Conservation (phyloP, 2,888 invertebrate genomes). For the Apantesis nais region DNA sequence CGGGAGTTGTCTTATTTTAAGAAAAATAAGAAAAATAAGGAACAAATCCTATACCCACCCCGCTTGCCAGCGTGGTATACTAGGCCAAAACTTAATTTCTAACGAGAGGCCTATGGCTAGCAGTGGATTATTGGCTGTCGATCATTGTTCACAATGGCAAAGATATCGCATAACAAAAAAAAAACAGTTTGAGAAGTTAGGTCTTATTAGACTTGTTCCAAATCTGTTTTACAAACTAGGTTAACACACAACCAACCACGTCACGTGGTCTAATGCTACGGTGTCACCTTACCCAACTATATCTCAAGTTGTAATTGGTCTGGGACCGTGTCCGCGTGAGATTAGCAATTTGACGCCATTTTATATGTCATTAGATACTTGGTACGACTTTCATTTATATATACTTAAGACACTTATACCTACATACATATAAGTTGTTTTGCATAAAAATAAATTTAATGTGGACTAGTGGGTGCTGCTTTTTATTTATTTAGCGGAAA, state of each 20-base stretch:
- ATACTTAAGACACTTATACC: neutral
- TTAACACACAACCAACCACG: neutral
- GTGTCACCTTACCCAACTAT: slow-evolving; percentile 19
- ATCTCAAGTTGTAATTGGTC: slow-evolving; percentile 52
- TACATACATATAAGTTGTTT: too few species aligned
- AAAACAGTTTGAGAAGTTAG: neutral
- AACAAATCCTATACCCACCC: too few species aligned
- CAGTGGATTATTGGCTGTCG: too few species aligned
- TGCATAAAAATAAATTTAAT: neutral
- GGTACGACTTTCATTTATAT: neutral
- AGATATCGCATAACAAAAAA: neutral
- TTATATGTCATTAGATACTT: slow-evolving; percentile 28
- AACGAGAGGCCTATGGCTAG: too few species aligned
- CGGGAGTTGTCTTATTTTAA: too few species aligned
- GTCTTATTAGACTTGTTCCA: neutral
- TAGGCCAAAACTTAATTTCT: too few species aligned
- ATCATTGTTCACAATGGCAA: too few species aligned
- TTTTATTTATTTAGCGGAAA: too few species aligned
- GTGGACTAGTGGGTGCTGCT: neutral
- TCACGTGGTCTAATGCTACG: slow-evolving; percentile 11
- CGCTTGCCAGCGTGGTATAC: too few species aligned
- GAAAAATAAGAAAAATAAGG: too few species aligned
- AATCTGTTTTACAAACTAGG: neutral
- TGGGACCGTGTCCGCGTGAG: slow-evolving; percentile 38
- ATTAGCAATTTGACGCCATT: slow-evolving; percentile 42